Evolutionary conservation across 92 coral and sea anemone species (phyloP), one percentile per base, ranked within the genome.

Genomic region (Heliopora coerulea): DNA sequence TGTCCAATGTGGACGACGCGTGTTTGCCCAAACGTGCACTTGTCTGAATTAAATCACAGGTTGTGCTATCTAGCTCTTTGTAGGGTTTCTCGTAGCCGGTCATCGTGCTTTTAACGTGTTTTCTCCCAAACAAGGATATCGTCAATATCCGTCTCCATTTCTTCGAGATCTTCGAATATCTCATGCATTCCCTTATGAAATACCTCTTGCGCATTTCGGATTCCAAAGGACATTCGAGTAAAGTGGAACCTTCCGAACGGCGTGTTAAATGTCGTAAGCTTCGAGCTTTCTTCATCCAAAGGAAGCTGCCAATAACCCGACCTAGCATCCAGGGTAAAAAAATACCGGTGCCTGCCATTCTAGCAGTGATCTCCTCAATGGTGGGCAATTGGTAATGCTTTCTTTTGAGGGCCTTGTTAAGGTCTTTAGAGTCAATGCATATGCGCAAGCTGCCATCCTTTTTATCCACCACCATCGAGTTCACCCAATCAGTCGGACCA

Each of bases 351-450:
- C 72, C 30, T 21, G 40, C 31, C 54, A 64, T 23, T 64, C 72
- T 37, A 18, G 50, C 39, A 15, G 72, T 0, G 1, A 64, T 64
- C 27, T 64, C 72, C 44, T 33, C 50, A 41, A n/a, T n/a, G n/a
- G n/a, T n/a, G n/a, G n/a, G n/a, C n/a, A 42, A 28, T 31, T 68
- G 74, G 42, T 46, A 68, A n/a, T 68, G 74, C n/a, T 68, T 59
- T 50, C 62, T 50, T 33, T 26, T 42, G 1, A 69, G 33, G 15
- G 56, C 56, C 12, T 69, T 49, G 32, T 69, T 69, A 8, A 69
- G 49, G 48, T 69, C 62, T 19, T 40, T 29, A 0, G 62, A 30
- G 17, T 69, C 76, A 25, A 69, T 18, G 56, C 76, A 69, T 3
- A 69, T 56, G 56, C 76, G 56, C 24, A 69, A 21, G 14, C 35